Conservation (phyloP, 1,140 invertebrate species). For the Hylaeus anthracinus region DNA sequence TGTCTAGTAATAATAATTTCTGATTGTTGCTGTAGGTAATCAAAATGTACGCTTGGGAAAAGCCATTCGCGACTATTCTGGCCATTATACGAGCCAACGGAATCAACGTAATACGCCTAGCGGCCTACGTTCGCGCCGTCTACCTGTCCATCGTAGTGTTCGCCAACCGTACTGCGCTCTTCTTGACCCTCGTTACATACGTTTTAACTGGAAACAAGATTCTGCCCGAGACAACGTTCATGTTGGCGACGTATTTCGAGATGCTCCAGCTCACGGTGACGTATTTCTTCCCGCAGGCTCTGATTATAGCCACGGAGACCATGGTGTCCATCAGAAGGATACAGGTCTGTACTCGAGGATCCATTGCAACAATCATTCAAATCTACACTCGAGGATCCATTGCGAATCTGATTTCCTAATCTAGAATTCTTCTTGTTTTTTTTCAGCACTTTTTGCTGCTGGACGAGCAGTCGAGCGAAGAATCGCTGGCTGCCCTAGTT, state of each 20-base stretch:
- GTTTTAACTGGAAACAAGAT: conserved; percentile 85
- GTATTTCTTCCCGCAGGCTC: conserved; percentile 87
- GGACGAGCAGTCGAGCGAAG: conserved; percentile 80
- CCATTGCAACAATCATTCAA: not conserved
- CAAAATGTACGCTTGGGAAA: conserved; percentile 92
- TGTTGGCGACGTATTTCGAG: conserved; percentile 86
- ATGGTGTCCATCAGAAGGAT: conserved; percentile 85
- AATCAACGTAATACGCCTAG: conserved; percentile 85
- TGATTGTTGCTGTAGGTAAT: conserved; percentile 80
- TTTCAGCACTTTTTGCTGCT: conserved; percentile 84
- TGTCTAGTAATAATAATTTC: too few relatives aligned
- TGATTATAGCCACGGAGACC: conserved; percentile 85
- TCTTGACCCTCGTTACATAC: conserved; percentile 87
- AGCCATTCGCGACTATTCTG: conserved; percentile 84
- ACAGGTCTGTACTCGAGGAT: conserved; percentile 58
- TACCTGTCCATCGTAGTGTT: conserved; percentile 87
- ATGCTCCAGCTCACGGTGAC: conserved; percentile 84
- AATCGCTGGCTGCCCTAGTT: not conserved
- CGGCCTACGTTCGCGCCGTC: conserved; percentile 87
- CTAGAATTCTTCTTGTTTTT: not conserved
- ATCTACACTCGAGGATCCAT: not conserved
- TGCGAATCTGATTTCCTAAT: too few relatives aligned
- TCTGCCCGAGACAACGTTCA: conserved; percentile 84
- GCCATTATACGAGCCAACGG: conserved; percentile 82
- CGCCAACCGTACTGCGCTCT: conserved; percentile 87